A percentile compares a stretch with the other conserved stretches of the same genome.
These are phyloP conservation scores for Bembecia ichneumoniformis DNA, from an alignment of 2,888 invertebrate species.

Conservation along the genomic window DNA sequence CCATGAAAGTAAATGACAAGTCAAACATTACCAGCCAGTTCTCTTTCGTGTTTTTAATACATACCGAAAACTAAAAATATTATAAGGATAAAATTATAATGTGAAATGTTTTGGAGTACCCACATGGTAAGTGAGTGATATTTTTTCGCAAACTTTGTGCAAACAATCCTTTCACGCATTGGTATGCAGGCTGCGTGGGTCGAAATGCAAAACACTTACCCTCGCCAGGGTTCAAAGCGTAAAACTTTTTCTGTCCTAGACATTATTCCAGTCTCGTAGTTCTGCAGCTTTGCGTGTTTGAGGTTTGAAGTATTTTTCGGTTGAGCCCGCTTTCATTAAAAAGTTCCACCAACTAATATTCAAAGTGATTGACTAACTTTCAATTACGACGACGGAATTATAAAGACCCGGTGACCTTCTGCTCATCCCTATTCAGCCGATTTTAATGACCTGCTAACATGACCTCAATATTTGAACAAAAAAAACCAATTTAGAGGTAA, in stretches of 20 bases:
- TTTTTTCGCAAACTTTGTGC: constrained; percentile 23
- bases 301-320: constrained; percentile 64
- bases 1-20: too few relatives aligned
- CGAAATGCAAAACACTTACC: constrained; percentile 70
- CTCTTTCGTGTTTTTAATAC: too few relatives aligned
- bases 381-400: constrained; percentile 30
- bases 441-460: background rate
- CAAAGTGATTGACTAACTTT: constrained; percentile 51
- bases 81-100: too few relatives aligned
- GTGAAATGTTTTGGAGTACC: background rate
- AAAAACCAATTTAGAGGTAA: background rate
- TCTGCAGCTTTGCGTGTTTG: constrained; percentile 63
- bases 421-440: background rate
- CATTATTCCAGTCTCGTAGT: constrained; percentile 69
- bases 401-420: constrained; percentile 9
- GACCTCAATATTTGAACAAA: background rate
- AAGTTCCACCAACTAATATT: constrained; percentile 51
- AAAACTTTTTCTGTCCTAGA: constrained; percentile 66
- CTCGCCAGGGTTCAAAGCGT: constrained; percentile 64
- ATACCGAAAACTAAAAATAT: too few relatives aligned
- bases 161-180: constrained; percentile 65
- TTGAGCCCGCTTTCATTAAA: constrained; percentile 59
- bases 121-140: background rate
- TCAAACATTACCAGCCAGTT: too few relatives aligned
- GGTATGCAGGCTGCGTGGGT: constrained; percentile 59